Conservation (phyloP, 2,888 invertebrate genomes). For the Neoaliturus tenellus region DNA sequence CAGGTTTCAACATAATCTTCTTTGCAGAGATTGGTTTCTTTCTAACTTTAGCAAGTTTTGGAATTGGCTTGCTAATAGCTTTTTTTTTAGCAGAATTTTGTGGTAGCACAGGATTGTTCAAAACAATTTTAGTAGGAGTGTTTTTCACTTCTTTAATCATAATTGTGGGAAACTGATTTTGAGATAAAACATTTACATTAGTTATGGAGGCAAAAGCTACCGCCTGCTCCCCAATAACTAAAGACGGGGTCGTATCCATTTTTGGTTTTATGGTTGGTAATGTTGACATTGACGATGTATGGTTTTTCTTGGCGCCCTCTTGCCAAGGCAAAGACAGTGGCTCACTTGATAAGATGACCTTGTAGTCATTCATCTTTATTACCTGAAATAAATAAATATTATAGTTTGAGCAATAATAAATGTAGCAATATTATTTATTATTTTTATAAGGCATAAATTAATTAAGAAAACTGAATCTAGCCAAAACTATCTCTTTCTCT, state of each 20-base stretch:
- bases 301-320: constrained; percentile 7
- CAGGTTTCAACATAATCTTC: constrained; percentile 48
- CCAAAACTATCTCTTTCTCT: too few relatives aligned
- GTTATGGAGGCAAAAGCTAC: neutral
- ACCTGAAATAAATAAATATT: constrained; percentile 36
- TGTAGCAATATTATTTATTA: too few relatives aligned
- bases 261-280: constrained; percentile 31
- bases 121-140: neutral
- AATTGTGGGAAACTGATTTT: constrained; percentile 1
- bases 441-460: too few relatives aligned
- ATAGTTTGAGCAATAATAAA: neutral
- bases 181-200: constrained; percentile 5
- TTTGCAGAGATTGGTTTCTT: constrained; percentile 24
- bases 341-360: constrained; percentile 43
- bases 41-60: neutral
- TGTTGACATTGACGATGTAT: neutral
- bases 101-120: neutral
- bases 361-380: constrained; percentile 35
- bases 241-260: neutral
- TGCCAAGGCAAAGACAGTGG: constrained; percentile 39
- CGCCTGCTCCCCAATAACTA: neutral
- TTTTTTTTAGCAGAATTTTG: neutral
- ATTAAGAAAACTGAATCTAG: too few relatives aligned
- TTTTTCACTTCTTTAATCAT: constrained; percentile 36
- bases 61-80: neutral